Percentiles rank a stretch among this genome's conserved stretches.
Evolutionary conservation across 2,113 vertebrate genomes (phyloP).

Genomic region (Theristicus caerulescens): DNA sequence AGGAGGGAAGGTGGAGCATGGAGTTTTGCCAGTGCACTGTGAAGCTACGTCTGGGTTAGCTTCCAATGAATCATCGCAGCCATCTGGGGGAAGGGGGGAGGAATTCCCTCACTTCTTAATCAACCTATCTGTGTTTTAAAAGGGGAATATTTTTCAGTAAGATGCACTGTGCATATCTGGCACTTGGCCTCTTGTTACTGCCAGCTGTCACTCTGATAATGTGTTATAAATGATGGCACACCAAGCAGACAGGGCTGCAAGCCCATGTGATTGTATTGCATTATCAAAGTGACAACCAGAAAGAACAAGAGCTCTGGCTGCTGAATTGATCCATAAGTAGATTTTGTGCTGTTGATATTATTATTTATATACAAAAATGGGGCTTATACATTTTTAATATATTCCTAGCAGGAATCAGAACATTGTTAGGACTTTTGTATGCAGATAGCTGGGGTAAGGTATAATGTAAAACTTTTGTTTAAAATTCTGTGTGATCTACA

Average conservation of each 20-base stretch:
- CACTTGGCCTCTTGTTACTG: constrained; percentile 49
- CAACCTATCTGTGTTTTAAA: constrained; percentile 26
- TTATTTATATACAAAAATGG: constrained; percentile 27
- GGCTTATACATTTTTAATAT: background rate
- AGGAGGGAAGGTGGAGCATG: background rate
- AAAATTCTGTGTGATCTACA: background rate
- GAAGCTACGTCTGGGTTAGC: background rate
- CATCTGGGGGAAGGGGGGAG: constrained; percentile 17
- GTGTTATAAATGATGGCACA: constrained; percentile 55
- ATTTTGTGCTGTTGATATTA: constrained; percentile 19
- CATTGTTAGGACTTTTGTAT: background rate
- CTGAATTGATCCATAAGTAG: constrained; percentile 31
- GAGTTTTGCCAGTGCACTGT: background rate
- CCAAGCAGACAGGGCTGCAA: constrained; percentile 36
- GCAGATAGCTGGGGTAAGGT: background rate
- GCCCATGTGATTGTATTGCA: constrained; percentile 16
- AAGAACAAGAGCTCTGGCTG: constrained; percentile 38
- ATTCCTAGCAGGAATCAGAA: background rate
- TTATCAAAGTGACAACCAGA: constrained; percentile 65
- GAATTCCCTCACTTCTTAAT: constrained; percentile 51
- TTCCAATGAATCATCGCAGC: constrained; percentile 5
- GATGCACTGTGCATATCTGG: constrained; percentile 39
- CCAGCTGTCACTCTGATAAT: constrained; percentile 63
- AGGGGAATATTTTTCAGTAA: constrained; percentile 38
- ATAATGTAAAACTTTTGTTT: background rate